Base-by-base conservation (phyloP, 1,140 invertebrate species). In the Scaptodrosophila lebanonensis region DNA sequence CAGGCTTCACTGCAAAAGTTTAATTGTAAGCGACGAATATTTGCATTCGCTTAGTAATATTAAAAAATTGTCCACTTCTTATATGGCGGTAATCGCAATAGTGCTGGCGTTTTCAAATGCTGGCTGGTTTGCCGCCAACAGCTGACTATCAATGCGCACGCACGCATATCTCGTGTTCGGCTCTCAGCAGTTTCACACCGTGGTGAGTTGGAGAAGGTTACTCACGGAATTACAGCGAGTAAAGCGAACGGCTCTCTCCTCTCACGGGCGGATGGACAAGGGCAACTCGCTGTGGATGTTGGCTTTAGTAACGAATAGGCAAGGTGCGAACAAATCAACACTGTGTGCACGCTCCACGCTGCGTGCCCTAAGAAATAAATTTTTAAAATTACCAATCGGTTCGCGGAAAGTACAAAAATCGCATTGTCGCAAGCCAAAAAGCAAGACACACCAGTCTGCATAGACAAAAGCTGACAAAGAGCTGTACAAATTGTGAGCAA, bases 251-350 rank as follows among this genome's bases (percentile, higher is more conserved):
- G 17, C 49, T 49, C 49, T 52, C 49, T 17, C 15, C 54, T n/a
- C 39, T 53, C 27, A 29, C 36, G 22, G 16, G 27, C 35, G 48
- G 58, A 48, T n/a, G n/a, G n/a, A n/a, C n/a, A n/a, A 13, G 51
- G 51, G 33, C 62, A 56, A 58, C 71, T 75, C 66, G 56, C 65
- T 52, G 51, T 58, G 45, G 40, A 68, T 48, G 75, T 56, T 70
- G 66, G 49, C 38, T 59, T 82, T 68, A 83, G 76, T 82, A 82
- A 75, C 75, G 75, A 82, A 82, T 82, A 57, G 70, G 56, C 43
- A 64, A 82, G 75, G 75, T 82, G 75, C 75, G 75, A 82, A 76
- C 76, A 82, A 82, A 82, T 82, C 75, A 82, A 82, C 75, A 79
- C 75, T 70, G 75, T 70, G 83, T 63, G 57, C 76, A 75, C 70